These are phyloP conservation scores for Pseudomyrmex flavicornis DNA, from an alignment of 1,140 invertebrate genomes.

Conservation along the genomic window DNA sequence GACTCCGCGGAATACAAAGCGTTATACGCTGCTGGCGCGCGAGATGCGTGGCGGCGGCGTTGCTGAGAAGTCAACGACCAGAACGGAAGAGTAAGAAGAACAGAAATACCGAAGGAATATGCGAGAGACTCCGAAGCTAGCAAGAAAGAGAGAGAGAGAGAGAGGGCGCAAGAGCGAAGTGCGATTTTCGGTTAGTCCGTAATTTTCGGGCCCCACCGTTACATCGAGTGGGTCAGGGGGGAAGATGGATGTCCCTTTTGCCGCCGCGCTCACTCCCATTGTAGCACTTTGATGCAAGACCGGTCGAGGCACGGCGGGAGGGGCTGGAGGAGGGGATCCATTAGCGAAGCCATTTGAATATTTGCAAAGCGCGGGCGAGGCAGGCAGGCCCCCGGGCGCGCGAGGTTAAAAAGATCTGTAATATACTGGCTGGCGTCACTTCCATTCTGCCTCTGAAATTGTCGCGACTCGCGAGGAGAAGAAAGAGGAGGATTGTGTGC, in stretches of 20 bases:
- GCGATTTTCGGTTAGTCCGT: constrained; percentile 78
- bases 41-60: constrained; percentile 15
- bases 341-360: constrained; percentile 84
- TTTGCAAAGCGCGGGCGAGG: constrained; percentile 83
- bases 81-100: constrained; percentile 45
- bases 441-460: constrained; percentile 79
- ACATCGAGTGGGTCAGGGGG: constrained; percentile 74
- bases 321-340: constrained; percentile 74
- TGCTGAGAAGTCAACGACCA: constrained; percentile 64
- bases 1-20: constrained; percentile 47
- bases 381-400: constrained; percentile 64
- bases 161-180: constrained; percentile 15
- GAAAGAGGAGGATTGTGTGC: constrained; percentile 29
- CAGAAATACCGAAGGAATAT: not conserved
- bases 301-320: constrained; percentile 59
- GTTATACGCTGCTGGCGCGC: not conserved
- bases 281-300: constrained; percentile 82
- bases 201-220: constrained; percentile 80
- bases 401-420: constrained; percentile 82
- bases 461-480: constrained; percentile 69
- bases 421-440: constrained; percentile 81
- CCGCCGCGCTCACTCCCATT: constrained; percentile 69
- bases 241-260: constrained; percentile 81
- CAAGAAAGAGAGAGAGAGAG: constrained; percentile 11
- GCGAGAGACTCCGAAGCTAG: not conserved